These are phyloP conservation scores for Chroicocephalus ridibundus DNA, from an alignment of 2,113 vertebrate genomes.

Conservation along the genomic window DNA sequence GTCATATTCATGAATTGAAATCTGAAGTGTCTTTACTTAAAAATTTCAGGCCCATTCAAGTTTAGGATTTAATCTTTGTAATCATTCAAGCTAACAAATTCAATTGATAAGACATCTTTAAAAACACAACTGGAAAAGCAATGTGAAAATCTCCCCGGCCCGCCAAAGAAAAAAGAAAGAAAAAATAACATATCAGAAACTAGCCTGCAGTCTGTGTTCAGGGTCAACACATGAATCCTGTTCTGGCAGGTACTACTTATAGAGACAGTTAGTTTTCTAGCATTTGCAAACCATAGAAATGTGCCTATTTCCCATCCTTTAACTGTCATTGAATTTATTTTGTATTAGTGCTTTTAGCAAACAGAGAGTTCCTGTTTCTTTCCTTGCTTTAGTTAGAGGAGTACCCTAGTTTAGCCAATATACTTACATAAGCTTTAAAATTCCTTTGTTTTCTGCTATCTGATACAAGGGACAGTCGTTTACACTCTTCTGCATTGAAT, in stretches of 20 bases:
- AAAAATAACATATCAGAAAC: background rate
- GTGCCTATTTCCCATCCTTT: background rate
- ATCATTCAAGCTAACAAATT: background rate
- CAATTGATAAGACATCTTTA: background rate
- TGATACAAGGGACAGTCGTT: background rate
- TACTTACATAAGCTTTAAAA: background rate
- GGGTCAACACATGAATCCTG: background rate
- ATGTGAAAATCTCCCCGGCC: background rate
- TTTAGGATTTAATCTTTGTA: background rate
- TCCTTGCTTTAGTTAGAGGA: background rate
- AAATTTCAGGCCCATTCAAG: background rate
- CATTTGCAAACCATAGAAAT: background rate
- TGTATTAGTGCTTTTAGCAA: background rate
- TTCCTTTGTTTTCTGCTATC: background rate
- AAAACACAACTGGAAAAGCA: background rate
- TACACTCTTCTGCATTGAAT: background rate
- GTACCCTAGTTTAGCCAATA: background rate
- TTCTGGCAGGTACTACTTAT: background rate
- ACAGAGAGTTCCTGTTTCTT: background rate
- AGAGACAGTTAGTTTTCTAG: background rate
- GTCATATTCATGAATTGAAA: background rate
- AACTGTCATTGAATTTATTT: background rate
- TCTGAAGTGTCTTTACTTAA: background rate
- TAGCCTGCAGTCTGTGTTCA: background rate
- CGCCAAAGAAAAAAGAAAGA: accelerated